Base-by-base conservation (phyloP, 2,797 vertebrate genomes). In the Gymnoscopelus microlampas region DNA sequence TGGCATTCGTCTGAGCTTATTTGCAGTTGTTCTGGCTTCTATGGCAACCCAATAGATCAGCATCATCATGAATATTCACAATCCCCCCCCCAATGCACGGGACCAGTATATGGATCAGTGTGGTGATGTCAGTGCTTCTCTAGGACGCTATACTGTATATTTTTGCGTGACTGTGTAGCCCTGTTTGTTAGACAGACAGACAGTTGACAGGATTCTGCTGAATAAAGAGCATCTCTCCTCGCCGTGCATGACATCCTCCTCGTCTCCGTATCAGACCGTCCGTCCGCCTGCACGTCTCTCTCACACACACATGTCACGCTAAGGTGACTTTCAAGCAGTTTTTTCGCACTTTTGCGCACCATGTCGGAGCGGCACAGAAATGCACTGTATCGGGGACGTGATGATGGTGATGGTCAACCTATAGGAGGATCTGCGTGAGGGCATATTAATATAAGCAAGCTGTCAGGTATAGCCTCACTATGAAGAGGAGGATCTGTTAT, bases 41-140 rank as follows among this genome's bases (percentile, higher is more conserved):
- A 97, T 97, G 96, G 96, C 96, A 97, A 97, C 96, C 93, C 95
- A 92, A 91, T 94, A 92, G 94, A 95, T 92, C 93, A 94, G 91
- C 94, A 94, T 95, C 94, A 94, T 95, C 94, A 95, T 96, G 95
- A 96, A 97, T 96, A 96, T 96, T 96, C 95, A 95, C 92, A 92
- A 91, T 91, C 86, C 80, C 88, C 79, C 88, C 91, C 93, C 87
- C 95, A 93, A 87, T 92, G 94, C 95, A 85, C 82, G 91, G 92
- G 94, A 87, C 91, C 39, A 44, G 39, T 93, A 92, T 93, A 92
- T 93, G 88, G 92, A 93, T 93, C 92, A 87, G 92, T 8, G 39
- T 44, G 39, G 39, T 95, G 95, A 95, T 88, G 76, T 91, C 85
- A 44, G 39, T 8, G 32, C 32, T 35, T 35, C 56, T 85, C 56